phyloP scores from a whole-genome alignment of 2,888 invertebrate species.

The Matsumyia berberina region DNA sequence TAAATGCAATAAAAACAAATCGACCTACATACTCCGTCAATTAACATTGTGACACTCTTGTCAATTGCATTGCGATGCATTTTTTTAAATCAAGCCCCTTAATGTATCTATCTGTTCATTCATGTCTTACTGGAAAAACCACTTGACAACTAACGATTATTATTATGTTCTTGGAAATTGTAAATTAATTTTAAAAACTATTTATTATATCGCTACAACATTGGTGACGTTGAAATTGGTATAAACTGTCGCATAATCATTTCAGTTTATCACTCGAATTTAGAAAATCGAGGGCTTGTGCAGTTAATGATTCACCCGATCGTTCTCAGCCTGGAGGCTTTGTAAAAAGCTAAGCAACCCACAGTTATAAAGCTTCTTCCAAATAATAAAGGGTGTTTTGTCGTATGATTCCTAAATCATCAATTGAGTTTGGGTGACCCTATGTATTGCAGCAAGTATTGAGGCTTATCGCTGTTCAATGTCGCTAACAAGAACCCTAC shows the following conservation, averaged over 20 bases:
- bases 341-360: too few species aligned
- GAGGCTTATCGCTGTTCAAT: too few species aligned
- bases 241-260: background rate
- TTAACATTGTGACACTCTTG: slow-evolving; percentile 20
- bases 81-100: background rate
- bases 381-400: too few species aligned
- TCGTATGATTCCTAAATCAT: too few species aligned
- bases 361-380: too few species aligned
- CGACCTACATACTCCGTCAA: background rate
- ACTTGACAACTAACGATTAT: slow-evolving; percentile 22
- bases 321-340: too few species aligned
- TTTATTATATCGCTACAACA: background rate
- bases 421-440: too few species aligned
- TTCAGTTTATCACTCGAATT: background rate
- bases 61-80: slow-evolving; percentile 4
- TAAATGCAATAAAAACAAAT: background rate
- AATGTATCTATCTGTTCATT: background rate
- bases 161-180: slow-evolving; percentile 27
- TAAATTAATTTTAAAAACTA: slow-evolving; percentile 12
- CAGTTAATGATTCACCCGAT: too few species aligned
- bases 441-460: too few species aligned
- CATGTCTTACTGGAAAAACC: background rate
- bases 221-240: background rate
- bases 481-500: too few species aligned
- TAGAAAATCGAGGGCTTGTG: too few species aligned